Evolutionary conservation across 2,113 vertebrate species (phyloP), one percentile per base, ranked within the genome.

Genomic region (Chascanopsetta lugubris): DNA sequence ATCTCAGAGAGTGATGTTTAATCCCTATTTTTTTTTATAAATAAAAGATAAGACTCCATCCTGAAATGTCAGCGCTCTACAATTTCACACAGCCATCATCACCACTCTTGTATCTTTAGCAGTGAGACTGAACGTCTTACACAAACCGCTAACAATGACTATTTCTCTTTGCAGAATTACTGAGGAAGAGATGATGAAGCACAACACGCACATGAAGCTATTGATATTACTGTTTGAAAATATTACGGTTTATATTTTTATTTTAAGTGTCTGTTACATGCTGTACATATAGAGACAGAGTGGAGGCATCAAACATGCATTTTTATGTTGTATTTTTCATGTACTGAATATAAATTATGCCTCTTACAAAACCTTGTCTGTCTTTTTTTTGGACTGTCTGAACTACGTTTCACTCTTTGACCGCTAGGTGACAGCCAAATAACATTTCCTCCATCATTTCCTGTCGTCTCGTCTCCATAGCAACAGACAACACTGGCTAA

Each of bases 111-210:
- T 8, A 47, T n/a, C 4, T 21, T 26, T 20, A 26, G 8, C 24
- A 30, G 13, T n/a, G 15, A 2, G 5, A 60, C n/a, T 20, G 10
- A 49, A 55, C 17, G 13, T 34, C 24, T 0, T 32, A 24, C 26
- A 70, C 22, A 68, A 43, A 34, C 13, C 61, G 20, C 15, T 72
- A 11, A 62, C 60, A 8, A 34, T 51, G 9, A 40, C 13, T 70
- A 6, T 65, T 58, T 76, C 3, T 79, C 34, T 51, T 69, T 85
- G 36, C 81, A 93, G 92, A 87, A 53, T 57, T 86, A 90, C 75
- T 92, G 77, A 92, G 40, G 68, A n/a, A 45, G 5, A 22, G 15
- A 22, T 17, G 21, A 3, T 7, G 54, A 32, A 40, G 20, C 4
- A 56, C 50, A 13, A 9, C n/a, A 61, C 42, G 46, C 40, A 61